phyloP scores from a whole-genome alignment of 1,140 invertebrate species.

The Bombus consobrinus region DNA sequence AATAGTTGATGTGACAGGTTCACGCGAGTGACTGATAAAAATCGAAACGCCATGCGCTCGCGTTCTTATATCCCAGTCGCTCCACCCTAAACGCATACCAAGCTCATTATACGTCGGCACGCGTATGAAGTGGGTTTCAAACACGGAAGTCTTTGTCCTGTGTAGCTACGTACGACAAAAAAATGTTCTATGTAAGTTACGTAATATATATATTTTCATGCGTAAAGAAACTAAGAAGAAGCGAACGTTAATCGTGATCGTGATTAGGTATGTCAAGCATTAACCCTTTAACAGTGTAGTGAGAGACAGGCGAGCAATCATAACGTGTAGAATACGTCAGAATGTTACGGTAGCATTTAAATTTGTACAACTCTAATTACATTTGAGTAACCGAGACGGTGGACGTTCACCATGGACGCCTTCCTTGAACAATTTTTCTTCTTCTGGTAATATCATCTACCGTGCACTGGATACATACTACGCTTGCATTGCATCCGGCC shows the following conservation, averaged over 20 bases:
- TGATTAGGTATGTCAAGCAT: no score
- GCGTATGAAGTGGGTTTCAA: conserved; percentile 2
- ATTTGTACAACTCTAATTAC: conserved; percentile 1
- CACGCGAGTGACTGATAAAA: conserved; percentile 5
- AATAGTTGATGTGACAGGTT: conserved; percentile 19
- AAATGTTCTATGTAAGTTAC: neutral
- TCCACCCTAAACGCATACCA: conserved; percentile 45
- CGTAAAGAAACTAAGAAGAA: neutral
- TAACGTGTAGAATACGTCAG: neutral
- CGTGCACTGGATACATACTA: conserved; percentile 3
- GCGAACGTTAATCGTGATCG: no score
- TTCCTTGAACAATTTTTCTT: conserved; percentile 23
- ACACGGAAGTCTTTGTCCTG: conserved; percentile 25
- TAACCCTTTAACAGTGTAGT: no score
- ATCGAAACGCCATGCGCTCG: conserved; percentile 8
- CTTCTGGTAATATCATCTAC: conserved; percentile 33
- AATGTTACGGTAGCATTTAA: neutral
- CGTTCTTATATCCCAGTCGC: neutral
- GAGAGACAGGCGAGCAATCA: neutral
- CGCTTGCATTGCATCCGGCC: neutral
- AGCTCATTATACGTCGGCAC: conserved; percentile 7
- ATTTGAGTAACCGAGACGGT: neutral
- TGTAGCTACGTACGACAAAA: neutral
- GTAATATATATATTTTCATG: conserved; percentile 2
- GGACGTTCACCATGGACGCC: neutral